Base-by-base conservation (phyloP, 2,888 invertebrate species). In the Mamestra brassicae region DNA sequence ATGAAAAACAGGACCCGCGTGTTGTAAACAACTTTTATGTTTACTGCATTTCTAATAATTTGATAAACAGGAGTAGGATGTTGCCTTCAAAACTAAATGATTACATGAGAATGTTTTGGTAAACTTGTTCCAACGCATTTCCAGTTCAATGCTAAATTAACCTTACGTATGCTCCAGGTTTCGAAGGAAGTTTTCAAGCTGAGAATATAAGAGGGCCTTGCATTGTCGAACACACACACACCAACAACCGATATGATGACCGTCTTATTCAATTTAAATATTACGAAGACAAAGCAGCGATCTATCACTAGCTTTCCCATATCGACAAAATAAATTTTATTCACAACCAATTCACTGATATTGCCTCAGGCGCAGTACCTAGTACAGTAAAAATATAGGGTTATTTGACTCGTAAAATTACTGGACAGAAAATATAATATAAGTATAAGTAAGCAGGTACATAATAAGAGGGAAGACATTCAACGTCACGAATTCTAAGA, bases 391-490 rank as follows among this genome's bases (percentile, higher is more conserved):
- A 73, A 76, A 72, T 68, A 75, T 62, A 81, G 86, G 89, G 88
- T 89, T 89, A 90, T 90, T 91, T 92, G 88, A 87, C 78, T 87
- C 87, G 86, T 81, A 77, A 87, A 92, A 92, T 91, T 90, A 90
- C 89, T 89, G 85, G 81, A 86, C 87, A 90, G 89, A 91, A 90
- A 91, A 89, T 60, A 87, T 88, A 72, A 74, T 11, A 42, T 17
- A 7, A 42, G 42, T 5, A 38, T 38, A 5, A 38, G 38, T 38
- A 5, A 6, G 38, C 38, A 79, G 80, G 76, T 73, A 78, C 77
- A 80, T 91, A 92, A 93, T 93, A 89, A 93, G 89, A 91, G 90
- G 85, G 85, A 61, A 63, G 71, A 71, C 10, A 11, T 47, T 13
- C 13, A 47, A 47, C 13, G 13, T 47, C 47, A 47, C 47, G 13